Evolutionary conservation across 2,888 invertebrate species (phyloP).

Genomic region (Embidobia sp.): DNA sequence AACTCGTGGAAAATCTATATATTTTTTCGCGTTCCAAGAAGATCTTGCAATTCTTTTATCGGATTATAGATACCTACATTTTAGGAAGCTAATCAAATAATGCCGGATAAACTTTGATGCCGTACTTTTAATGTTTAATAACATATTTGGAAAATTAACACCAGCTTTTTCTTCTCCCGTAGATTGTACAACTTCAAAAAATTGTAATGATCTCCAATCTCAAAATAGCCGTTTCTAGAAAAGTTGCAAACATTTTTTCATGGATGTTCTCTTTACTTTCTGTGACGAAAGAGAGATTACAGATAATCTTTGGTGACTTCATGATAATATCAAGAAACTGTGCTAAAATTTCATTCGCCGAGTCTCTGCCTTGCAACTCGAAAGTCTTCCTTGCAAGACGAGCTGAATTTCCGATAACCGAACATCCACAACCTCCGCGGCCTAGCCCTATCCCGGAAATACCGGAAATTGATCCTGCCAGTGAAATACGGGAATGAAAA

Average conservation of each 20-base stretch:
- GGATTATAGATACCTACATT: no score
- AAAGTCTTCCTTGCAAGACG: slow-evolving; percentile 53
- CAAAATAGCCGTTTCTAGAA: no score
- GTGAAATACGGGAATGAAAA: slow-evolving; percentile 64
- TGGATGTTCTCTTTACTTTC: no score
- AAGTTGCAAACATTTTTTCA: not conserved
- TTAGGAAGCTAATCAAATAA: no score
- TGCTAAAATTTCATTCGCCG: slow-evolving; percentile 52
- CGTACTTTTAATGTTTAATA: no score
- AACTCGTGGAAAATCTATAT: slow-evolving; percentile 21
- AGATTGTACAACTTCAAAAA: no score
- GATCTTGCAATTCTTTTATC: not conserved
- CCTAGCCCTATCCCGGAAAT: slow-evolving; percentile 57
- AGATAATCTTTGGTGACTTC: slow-evolving; percentile 50
- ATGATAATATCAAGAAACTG: slow-evolving; percentile 61
- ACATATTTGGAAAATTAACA: no score
- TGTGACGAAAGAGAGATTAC: slow-evolving; percentile 35
- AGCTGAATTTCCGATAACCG: slow-evolving; percentile 67
- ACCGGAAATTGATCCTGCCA: slow-evolving; percentile 67
- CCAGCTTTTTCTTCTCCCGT: no score
- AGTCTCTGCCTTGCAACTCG: slow-evolving; percentile 40
- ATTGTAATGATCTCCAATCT: no score
- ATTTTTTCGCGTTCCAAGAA: slow-evolving; percentile 1
- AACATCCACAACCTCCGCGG: slow-evolving; percentile 56
- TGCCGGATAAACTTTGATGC: no score